These are phyloP conservation scores for Papilio machaon DNA, from an alignment of 1,140 invertebrate genomes.

Conservation along the genomic window DNA sequence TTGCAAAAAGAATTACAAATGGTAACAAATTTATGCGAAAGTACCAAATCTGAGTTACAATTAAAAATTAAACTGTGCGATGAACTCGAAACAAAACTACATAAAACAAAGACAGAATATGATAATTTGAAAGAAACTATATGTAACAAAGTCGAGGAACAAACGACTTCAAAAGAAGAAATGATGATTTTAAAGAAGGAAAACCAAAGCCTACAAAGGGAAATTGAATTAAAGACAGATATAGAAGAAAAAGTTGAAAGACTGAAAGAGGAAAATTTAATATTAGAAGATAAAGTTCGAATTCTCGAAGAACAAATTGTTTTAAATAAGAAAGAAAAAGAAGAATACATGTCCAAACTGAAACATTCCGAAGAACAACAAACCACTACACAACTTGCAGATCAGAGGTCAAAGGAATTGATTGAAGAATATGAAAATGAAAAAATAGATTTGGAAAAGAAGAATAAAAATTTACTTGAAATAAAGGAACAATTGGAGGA, in stretches of 20 bases:
- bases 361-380: constrained; percentile 12
- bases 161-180: constrained; percentile 48
- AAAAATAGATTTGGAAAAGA: constrained; percentile 43
- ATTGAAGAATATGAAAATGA: constrained; percentile 34
- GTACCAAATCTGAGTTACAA: constrained; percentile 45
- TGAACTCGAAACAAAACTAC: constrained; percentile 46
- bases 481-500: constrained; percentile 39
- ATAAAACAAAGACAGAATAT: constrained; percentile 50
- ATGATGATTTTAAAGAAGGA: constrained; percentile 52
- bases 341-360: constrained; percentile 36
- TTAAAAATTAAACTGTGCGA: constrained; percentile 50
- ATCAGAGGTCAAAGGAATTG: not conserved
- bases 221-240: constrained; percentile 38
- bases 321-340: constrained; percentile 38
- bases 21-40: constrained; percentile 46
- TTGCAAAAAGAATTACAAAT: constrained; percentile 53
- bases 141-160: constrained; percentile 51
- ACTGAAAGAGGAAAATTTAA: constrained; percentile 43
- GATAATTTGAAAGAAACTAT: constrained; percentile 47
- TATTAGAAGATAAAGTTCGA: constrained; percentile 39
- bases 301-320: constrained; percentile 39
- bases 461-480: constrained; percentile 46
- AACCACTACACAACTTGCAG: not conserved
- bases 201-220: constrained; percentile 50
- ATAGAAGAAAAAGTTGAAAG: constrained; percentile 41